These are phyloP conservation scores for Trichomycterus rosablanca DNA, from an alignment of 2,113 vertebrate genomes.

Conservation along the genomic window DNA sequence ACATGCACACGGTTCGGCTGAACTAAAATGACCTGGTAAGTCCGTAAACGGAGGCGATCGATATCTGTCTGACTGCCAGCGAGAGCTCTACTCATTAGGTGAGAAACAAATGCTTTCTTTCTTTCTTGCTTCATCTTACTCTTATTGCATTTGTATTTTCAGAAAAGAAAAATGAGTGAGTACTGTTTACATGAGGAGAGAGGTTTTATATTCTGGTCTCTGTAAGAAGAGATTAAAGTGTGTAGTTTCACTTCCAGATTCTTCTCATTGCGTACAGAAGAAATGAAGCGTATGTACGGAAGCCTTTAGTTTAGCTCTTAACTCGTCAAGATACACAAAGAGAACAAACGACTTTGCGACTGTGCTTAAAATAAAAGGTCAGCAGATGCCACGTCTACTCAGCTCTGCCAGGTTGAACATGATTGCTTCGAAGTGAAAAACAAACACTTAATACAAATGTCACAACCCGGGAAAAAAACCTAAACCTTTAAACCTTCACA, in stretches of 20 bases:
- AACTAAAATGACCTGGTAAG: not conserved
- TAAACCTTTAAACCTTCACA: too few species aligned
- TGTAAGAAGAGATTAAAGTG: too few species aligned
- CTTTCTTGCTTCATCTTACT: slow-evolving; percentile 2
- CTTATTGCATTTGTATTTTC: not conserved
- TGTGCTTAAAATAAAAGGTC: slow-evolving; percentile 3
- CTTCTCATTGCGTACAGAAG: too few species aligned
- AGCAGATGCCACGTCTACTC: slow-evolving; percentile 10
- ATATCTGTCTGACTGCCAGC: not conserved
- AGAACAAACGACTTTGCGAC: too few species aligned
- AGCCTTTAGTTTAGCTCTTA: too few species aligned
- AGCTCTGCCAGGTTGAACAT: not conserved
- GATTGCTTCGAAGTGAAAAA: not conserved
- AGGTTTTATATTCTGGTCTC: too few species aligned
- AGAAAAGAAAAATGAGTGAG: not conserved
- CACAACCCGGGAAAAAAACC: not conserved
- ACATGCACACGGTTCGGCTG: not conserved
- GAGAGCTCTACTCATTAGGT: not conserved
- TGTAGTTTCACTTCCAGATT: too few species aligned
- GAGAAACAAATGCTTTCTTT: not conserved
- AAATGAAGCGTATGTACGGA: too few species aligned
- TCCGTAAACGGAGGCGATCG: not conserved
- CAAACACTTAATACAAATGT: not conserved
- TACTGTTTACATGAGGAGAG: too few species aligned
- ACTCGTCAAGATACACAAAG: too few species aligned